A percentile compares a stretch with the other conserved stretches of the same genome.
Conservation (phyloP, 2,113 vertebrate genomes). For the Clupea harengus region DNA sequence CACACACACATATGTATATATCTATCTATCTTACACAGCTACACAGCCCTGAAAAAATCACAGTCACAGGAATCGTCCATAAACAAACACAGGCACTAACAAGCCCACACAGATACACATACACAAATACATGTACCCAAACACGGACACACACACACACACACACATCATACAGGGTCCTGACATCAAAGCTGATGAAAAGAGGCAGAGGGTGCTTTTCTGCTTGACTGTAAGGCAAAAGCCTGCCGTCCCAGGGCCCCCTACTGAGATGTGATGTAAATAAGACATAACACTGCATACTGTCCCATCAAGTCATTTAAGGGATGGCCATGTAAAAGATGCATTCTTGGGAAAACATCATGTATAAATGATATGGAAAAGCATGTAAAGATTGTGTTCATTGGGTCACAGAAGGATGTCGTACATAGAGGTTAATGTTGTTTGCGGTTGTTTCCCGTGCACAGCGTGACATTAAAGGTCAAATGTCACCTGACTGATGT, state of each 20-base stretch:
- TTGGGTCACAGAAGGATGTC: background rate
- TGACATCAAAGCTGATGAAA: background rate
- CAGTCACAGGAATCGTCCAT: no score
- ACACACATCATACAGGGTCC: background rate
- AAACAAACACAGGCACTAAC: background rate
- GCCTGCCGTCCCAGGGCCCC: background rate
- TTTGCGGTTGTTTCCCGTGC: background rate
- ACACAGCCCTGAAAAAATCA: background rate
- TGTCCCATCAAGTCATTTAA: background rate
- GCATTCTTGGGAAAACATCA: background rate
- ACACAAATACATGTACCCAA: background rate
- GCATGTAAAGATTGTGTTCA: background rate
- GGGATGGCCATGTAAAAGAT: background rate
- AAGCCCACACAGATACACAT: background rate
- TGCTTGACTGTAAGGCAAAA: background rate
- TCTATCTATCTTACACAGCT: background rate
- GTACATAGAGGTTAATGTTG: background rate
- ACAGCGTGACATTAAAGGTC: background rate
- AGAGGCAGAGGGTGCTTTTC: background rate
- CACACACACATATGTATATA: no score
- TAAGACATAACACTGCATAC: background rate
- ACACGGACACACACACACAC: background rate
- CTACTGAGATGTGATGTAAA: background rate
- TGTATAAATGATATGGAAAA: background rate
- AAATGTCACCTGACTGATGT: background rate